Base-by-base conservation (phyloP, 2,113 vertebrate genomes). In the Bujurquina vittata region DNA sequence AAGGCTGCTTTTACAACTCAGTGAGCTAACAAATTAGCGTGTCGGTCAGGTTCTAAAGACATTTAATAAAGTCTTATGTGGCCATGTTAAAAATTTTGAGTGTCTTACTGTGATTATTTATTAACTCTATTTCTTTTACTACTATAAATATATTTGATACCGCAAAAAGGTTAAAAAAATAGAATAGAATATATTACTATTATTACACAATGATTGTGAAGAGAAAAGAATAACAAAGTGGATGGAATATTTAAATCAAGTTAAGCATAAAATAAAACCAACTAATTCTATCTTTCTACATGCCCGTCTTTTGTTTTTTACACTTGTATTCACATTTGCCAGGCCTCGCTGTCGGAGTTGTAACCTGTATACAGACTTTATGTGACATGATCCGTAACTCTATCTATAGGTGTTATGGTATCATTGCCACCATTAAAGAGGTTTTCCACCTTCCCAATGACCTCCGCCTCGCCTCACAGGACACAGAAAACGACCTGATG, bases 381-480 rank as follows among this genome's bases (percentile, higher is more conserved):
- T 89, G 91, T 91, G 92, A 94, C 91, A 80, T 89, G 93, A 94
- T 92, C 89, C 92, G 89, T 92, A 90, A 92, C 92, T 93, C 92
- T 65, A 92, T 93, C 91, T 89, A 91, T 93, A 94, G 92, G 93
- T 93, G 93, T 93, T 91, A 93, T 91, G 88, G 87, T 90, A 90
- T 94, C 92, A 94, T 94, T 95, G 88, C 91, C 91, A 89, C 93
- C 92, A 93, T 94, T 94, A 93, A 93, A 93, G 92, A 93, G 93
- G 60, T 93, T 94, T 93, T 91, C 92, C 93, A 91, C 93, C 93
- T 89, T 92, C 87, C 83, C 89, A 84, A 76, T 91, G 93, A 94
- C 92, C 91, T 87, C 85, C 77, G 90, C 88, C 77, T 91, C 91
- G 90, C 93, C 92, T 95, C 94, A 80, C 89, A 89, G 89, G 92